These are phyloP conservation scores for Antheraea assamensis DNA, from an alignment of 2,888 invertebrate species.

Conservation along the genomic window DNA sequence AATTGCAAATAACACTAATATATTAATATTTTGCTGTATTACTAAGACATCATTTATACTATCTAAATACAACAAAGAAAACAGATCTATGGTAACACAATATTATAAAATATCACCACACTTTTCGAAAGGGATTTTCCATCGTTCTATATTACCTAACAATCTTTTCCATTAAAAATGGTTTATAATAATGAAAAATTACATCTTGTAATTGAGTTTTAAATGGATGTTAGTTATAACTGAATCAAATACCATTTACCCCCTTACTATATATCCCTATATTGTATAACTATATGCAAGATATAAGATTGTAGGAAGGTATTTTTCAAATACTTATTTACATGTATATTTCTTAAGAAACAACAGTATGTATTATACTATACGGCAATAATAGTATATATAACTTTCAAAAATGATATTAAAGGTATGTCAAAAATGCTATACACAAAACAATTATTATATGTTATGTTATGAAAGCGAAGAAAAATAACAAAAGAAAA, in stretches of 20 bases:
- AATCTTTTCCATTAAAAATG: neutral
- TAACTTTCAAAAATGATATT: neutral
- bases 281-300: too few relatives aligned
- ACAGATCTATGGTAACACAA: neutral
- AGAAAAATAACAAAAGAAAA: constrained; percentile 17
- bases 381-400: too few relatives aligned
- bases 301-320: neutral
- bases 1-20: neutral
- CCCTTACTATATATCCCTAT: too few relatives aligned
- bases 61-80: neutral
- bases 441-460: neutral
- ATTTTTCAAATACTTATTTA: neutral
- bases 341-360: neutral
- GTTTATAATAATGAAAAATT: neutral
- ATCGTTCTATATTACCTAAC: neutral
- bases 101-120: neutral
- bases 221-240: neutral
- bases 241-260: neutral
- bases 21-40: neutral
- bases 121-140: neutral
- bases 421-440: neutral
- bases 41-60: neutral
- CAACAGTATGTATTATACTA: neutral
- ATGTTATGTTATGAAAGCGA: neutral
- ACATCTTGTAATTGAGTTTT: neutral